Evolutionary conservation across 2,888 invertebrate species (phyloP).

Genomic region (Calephelis perditalis): DNA sequence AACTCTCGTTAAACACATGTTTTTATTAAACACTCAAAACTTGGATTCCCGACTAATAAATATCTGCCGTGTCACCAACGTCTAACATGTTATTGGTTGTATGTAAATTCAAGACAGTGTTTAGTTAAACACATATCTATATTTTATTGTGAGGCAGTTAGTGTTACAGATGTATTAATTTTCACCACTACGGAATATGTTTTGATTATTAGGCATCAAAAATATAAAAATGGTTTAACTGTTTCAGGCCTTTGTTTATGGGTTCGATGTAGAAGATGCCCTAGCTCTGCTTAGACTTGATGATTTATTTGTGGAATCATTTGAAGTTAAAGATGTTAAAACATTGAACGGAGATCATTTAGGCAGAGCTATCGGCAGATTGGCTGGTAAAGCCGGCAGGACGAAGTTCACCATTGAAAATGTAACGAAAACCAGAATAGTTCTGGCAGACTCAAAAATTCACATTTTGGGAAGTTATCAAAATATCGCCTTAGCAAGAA

Average conservation of each 20-base stretch:
- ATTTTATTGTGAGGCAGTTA: too few species aligned
- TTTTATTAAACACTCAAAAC: too few species aligned
- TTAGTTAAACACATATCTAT: too few species aligned
- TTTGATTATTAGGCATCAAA: slow-evolving; percentile 11
- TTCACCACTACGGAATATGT: too few species aligned
- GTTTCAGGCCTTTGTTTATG: slow-evolving; percentile 91
- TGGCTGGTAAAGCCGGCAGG: slow-evolving; percentile 97
- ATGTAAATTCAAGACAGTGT: too few species aligned
- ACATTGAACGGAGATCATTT: slow-evolving; percentile 96
- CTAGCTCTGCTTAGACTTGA: slow-evolving; percentile 95
- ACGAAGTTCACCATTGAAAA: slow-evolving; percentile 99
- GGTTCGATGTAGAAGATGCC: slow-evolving; percentile 98
- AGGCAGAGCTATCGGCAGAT: slow-evolving; percentile 96
- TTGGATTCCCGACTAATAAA: too few species aligned
- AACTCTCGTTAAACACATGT: too few species aligned
- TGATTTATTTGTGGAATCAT: slow-evolving; percentile 97
- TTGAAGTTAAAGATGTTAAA: slow-evolving; percentile 98
- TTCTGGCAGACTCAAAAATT: slow-evolving; percentile 96
- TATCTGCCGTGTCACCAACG: too few species aligned
- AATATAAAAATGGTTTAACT: slow-evolving; percentile 16
- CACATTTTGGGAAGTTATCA: slow-evolving; percentile 98
- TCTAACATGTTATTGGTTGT: too few species aligned
- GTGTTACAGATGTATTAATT: too few species aligned
- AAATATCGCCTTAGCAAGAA: slow-evolving; percentile 95
- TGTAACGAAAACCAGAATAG: slow-evolving; percentile 98